Evolutionary conservation across 2,113 vertebrate genomes (phyloP).

Genomic region (Sorex araneus): DNA sequence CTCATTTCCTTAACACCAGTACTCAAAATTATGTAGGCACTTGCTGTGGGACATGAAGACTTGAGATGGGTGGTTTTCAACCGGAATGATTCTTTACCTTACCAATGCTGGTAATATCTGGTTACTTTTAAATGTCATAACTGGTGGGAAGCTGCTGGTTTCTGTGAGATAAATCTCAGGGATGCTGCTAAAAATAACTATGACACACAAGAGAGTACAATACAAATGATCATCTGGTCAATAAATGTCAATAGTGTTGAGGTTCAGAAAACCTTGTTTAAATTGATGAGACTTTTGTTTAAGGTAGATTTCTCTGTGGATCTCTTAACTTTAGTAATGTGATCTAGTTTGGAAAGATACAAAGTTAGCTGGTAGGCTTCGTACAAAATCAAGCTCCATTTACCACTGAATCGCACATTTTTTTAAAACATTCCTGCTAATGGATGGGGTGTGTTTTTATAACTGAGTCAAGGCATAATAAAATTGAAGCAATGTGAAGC

Average conservation of each 20-base stretch:
- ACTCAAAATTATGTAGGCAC: neutral
- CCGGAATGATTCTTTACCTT: neutral
- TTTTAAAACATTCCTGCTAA: conserved; percentile 12
- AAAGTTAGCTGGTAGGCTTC: neutral
- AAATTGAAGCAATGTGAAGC: conserved; percentile 5
- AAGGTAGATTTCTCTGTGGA: conserved; percentile 14
- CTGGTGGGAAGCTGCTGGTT: fast-evolving
- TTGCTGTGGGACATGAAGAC: neutral
- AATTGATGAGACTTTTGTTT: conserved; percentile 17
- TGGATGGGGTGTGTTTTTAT: conserved; percentile 34
- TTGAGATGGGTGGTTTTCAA: neutral
- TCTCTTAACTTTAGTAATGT: neutral
- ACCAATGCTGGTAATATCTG: neutral
- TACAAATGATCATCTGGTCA: neutral
- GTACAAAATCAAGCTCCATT: neutral
- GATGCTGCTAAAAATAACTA: neutral
- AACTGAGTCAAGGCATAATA: conserved; percentile 27
- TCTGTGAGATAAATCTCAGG: neutral
- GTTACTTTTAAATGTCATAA: neutral
- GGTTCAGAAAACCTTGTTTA: neutral
- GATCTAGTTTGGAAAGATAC: conserved; percentile 13
- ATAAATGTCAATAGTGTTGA: neutral
- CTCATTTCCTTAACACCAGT: neutral
- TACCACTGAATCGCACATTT: neutral
- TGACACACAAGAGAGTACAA: neutral